Base-by-base conservation (phyloP, 2,888 invertebrate genomes). In the Malacosoma neustria region DNA sequence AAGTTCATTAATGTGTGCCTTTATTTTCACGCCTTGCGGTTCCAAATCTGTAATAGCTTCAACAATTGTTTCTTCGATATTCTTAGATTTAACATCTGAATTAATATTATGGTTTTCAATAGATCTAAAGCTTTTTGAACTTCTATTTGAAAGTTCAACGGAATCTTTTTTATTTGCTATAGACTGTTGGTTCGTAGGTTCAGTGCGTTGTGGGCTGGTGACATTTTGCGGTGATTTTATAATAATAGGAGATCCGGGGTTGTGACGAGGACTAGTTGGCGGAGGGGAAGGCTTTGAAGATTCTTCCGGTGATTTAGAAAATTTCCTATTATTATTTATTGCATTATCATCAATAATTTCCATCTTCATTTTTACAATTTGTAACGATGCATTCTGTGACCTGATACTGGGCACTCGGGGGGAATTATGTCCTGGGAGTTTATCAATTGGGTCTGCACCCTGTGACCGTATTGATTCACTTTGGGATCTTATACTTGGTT, bases 1-100 rank as follows among this genome's bases (percentile, higher is more conserved):
- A 30, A 76, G 45, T 41, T 67, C 54, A 30, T 66, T 61, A n/a
- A 73, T 58, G 37, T 67, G 61, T 13, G 69, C 55, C 30, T 55
- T 62, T 14, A 72, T 61, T 9, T 46, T 48, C 32, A 54, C 54
- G 11, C 61, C 65, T 49, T 59, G 57, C 11, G 69, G 67, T 49
- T 62, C 59, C 12, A 72, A 49, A 35, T 48, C 49, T 2, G 51
- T 46, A 29, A 67, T 42, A 3, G 51, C 53, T 29, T 65, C 54
- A 11, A 43, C 43, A 7, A 55, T 40, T 37, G 42, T 48, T 43
- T 56, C 48, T 39, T 56, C 54, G 5, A 40, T 22, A 29, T 39
- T 40, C 13, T 43, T 42, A 3, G 57, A 43, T 42, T 42, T 48
- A 11, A 49, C 37, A 37, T 45, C 56, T n/a, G 41, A 37, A 39